Percentiles rank a stretch among this genome's conserved stretches.
Evolutionary conservation across 2,888 invertebrate genomes (phyloP).

Genomic region (Trachelus stipa): DNA sequence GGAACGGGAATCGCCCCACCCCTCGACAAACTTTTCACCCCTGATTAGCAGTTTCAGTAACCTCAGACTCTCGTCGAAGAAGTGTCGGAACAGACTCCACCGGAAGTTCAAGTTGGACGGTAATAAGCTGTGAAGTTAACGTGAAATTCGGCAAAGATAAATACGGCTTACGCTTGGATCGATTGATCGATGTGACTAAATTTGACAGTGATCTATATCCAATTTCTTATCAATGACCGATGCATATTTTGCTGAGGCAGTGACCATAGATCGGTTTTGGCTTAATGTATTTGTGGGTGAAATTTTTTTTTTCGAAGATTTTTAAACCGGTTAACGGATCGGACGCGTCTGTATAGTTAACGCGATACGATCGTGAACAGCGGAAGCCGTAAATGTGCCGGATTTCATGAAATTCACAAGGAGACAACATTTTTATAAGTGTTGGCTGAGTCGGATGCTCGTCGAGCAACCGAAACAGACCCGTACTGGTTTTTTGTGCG

Average conservation of each 20-base stretch:
- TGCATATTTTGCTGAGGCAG: background rate
- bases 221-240: background rate
- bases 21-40: constrained; percentile 37
- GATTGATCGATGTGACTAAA: background rate
- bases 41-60: constrained; percentile 40
- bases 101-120: constrained; percentile 50
- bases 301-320: background rate
- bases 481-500: background rate
- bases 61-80: constrained; percentile 47
- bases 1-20: constrained; percentile 34
- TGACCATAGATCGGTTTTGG: background rate
- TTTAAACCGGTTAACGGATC: background rate
- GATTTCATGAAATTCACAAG: background rate
- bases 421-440: background rate
- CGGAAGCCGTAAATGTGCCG: background rate
- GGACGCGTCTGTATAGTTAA: too few relatives aligned
- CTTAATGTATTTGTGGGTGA: background rate
- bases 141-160: background rate
- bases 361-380: background rate
- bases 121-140: constrained; percentile 20
- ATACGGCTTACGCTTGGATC: background rate
- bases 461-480: background rate
- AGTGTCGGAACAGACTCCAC: constrained; percentile 49
- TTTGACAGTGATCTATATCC: background rate
- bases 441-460: background rate